phyloP scores from a whole-genome alignment of 2,797 vertebrate genomes.

The Sebastes dallii region DNA sequence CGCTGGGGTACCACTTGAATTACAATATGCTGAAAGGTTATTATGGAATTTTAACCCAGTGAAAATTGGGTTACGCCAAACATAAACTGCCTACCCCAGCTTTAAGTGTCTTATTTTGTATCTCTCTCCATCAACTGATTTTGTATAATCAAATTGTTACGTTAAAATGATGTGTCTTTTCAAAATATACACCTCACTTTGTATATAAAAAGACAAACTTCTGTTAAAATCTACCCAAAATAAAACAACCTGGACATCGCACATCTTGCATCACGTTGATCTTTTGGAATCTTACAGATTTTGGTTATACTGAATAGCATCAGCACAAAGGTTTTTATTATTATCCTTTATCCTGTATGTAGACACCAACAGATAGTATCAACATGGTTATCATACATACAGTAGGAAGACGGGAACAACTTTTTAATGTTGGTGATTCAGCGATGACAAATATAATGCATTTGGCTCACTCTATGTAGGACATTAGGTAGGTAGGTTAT shows the following conservation, averaged over 20 bases:
- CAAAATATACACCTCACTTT: not conserved
- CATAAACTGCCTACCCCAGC: not conserved
- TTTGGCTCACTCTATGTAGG: not conserved
- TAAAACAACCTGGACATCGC: not conserved
- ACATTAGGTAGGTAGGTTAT: too few relatives aligned
- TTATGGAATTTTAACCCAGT: not conserved
- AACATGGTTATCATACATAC: not conserved
- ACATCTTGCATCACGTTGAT: not conserved
- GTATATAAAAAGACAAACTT: not conserved
- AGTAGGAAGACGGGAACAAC: not conserved
- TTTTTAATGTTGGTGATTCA: not conserved
- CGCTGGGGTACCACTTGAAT: too few relatives aligned
- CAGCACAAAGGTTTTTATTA: not conserved
- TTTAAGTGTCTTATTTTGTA: not conserved
- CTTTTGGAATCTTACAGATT: not conserved
- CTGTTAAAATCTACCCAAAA: not conserved
- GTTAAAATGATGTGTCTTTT: not conserved
- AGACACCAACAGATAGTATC: not conserved
- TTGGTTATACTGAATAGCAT: not conserved
- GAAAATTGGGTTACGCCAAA: not conserved
- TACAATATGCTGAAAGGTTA: too few relatives aligned
- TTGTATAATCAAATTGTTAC: not conserved
- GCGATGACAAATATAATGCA: not conserved
- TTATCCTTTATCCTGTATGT: not conserved
- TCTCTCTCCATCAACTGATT: not conserved